A percentile compares a stretch with the other conserved stretches of the same genome.
These are phyloP conservation scores for Epirrita christyi DNA, from an alignment of 2,888 invertebrate genomes.

Conservation along the genomic window DNA sequence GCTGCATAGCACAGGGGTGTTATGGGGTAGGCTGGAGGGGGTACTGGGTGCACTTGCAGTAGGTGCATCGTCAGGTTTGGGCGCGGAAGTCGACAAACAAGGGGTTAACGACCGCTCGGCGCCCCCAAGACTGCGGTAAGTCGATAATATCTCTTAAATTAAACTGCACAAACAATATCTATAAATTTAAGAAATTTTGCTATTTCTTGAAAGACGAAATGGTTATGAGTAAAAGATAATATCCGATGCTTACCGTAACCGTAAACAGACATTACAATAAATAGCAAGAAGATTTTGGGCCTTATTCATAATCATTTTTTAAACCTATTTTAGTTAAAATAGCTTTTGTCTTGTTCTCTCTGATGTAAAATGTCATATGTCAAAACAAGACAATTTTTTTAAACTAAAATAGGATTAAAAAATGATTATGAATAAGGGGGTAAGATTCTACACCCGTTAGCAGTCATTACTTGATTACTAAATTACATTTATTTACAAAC, in stretches of 20 bases:
- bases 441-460: no score
- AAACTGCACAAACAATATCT: slow-evolving; percentile 15
- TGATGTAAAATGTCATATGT: no score
- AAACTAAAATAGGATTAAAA: no score
- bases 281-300: no score
- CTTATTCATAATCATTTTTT: no score
- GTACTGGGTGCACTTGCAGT: slow-evolving; percentile 58
- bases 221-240: slow-evolving; percentile 1
- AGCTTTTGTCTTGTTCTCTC: no score
- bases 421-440: no score
- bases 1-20: slow-evolving; percentile 32
- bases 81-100: slow-evolving; percentile 74
- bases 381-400: no score
- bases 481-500: no score
- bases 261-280: not conserved
- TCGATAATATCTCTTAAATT: slow-evolving; percentile 40
- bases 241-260: not conserved
- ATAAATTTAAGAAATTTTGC: slow-evolving; percentile 2
- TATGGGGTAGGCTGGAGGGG: slow-evolving; percentile 62
- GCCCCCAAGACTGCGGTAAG: slow-evolving; percentile 57
- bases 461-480: no score
- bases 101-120: slow-evolving; percentile 67
- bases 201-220: not conserved
- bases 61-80: slow-evolving; percentile 67
- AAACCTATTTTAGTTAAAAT: no score